Evolutionary conservation across 1,140 invertebrate genomes (phyloP).

Genomic region (Euura lappo): DNA sequence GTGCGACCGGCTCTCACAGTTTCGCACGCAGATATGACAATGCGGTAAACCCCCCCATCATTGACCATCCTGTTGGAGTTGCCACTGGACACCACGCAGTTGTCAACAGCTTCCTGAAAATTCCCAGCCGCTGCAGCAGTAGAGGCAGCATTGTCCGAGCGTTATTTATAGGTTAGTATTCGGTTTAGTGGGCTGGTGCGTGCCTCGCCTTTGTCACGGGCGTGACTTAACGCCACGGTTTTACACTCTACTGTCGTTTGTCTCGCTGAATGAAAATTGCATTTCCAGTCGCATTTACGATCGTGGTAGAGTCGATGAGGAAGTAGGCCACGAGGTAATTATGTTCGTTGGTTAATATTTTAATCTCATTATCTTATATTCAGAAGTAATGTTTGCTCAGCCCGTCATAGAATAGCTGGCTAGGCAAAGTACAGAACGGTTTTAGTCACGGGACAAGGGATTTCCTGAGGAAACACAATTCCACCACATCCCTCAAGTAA

Average conservation of each 20-base stretch:
- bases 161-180: background rate
- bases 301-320: background rate
- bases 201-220: background rate
- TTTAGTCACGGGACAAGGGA: background rate
- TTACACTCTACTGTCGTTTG: background rate
- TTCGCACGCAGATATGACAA: background rate
- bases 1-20: background rate
- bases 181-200: background rate
- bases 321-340: background rate
- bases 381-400: background rate
- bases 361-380: background rate
- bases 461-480: background rate
- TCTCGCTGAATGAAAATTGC: conserved; percentile 4
- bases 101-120: conserved; percentile 7
- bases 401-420: background rate
- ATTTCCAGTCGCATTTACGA: background rate
- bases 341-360: background rate
- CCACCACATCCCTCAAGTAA: background rate
- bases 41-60: background rate
- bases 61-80: background rate
- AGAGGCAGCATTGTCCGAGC: background rate
- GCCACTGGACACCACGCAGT: background rate
- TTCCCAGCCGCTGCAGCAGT: background rate
- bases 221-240: conserved; percentile 4
- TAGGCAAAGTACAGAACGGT: background rate